These are phyloP conservation scores for Acanthisitta chloris DNA, from an alignment of 2,113 vertebrate species.

Conservation along the genomic window DNA sequence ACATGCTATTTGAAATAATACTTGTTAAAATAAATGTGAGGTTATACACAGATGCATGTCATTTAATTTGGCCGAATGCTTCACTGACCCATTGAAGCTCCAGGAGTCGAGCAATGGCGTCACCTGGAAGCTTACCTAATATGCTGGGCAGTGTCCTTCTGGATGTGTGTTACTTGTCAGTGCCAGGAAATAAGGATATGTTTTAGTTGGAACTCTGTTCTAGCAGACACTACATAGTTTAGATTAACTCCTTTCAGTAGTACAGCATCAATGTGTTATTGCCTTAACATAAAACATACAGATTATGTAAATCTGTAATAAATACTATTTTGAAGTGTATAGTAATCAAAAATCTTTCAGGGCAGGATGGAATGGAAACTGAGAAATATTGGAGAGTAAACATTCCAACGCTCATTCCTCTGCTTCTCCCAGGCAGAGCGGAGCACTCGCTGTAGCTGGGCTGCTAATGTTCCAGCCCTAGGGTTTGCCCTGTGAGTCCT, in stretches of 20 bases:
- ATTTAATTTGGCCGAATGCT: neutral
- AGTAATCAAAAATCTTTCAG: constrained; percentile 71
- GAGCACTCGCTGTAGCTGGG: neutral
- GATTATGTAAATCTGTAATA: constrained; percentile 70
- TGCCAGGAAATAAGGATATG: constrained; percentile 18
- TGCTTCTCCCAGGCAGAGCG: constrained; percentile 35
- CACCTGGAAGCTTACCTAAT: neutral
- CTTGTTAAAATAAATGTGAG: neutral
- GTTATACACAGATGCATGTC: neutral
- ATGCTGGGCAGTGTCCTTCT: constrained; percentile 20
- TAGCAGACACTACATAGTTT: constrained; percentile 40
- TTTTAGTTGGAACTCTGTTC: constrained; percentile 35
- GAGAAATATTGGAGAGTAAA: constrained; percentile 64
- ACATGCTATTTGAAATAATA: neutral
- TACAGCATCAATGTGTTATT: constrained; percentile 54
- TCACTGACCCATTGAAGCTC: neutral
- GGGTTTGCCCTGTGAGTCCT: neutral
- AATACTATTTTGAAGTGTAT: constrained; percentile 71
- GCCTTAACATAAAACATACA: constrained; percentile 60
- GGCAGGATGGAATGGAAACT: constrained; percentile 64
- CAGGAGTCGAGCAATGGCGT: neutral
- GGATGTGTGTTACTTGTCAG: neutral
- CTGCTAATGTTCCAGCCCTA: neutral
- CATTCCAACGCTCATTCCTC: constrained; percentile 55
- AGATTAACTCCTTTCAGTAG: constrained; percentile 55